Base-by-base conservation (phyloP, 1,140 invertebrate genomes). In the Idris sp. region DNA sequence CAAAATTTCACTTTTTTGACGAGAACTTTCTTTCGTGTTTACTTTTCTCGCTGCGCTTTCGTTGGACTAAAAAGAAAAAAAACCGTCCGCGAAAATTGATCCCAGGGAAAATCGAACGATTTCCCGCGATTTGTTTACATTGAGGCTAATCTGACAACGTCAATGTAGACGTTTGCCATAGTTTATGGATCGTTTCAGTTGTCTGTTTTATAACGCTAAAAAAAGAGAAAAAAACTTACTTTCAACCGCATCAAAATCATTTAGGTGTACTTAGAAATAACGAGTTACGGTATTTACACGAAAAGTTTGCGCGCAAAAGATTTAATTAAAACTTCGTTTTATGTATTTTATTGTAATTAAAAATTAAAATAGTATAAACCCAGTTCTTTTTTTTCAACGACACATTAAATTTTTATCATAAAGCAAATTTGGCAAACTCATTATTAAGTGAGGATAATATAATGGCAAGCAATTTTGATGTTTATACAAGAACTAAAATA, bases 1-100 rank as follows among this genome's bases (percentile, higher is more conserved):
- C 62, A 28, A 67, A 67, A 61, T 74, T 74, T 68, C 72, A 74
- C 72, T 74, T 74, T 74, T 74, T 74, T 74, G 54, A 67, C 46
- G 41, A 10, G 25, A 38, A 74, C 72, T 74, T 74, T 74, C 72
- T 62, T 74, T 53, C 61, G 26, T 48, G 62, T 67, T 56, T 36
- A 35, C 56, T 74, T 74, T 74, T 68, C 71, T 62, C 71, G 6
- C 13, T 26, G 40, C 16, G 35, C 71, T 67, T 74, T 74, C 56
- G 31, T 56, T 56, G 53, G 11, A 54, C 69, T 65, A 62, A 58
- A 53, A 74, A 59, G 40, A 13, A 54, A 53, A 61, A 40, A 40
- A 2, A n/a, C 28, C 68, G 51, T 72, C 51, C 48, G 54, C 61
- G 38, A 65, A 65, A 74, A 65, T 65, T 61, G 40, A 74, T 74